These are phyloP conservation scores for Tinamus major DNA, from an alignment of 2,797 vertebrate species.

Conservation along the genomic window DNA sequence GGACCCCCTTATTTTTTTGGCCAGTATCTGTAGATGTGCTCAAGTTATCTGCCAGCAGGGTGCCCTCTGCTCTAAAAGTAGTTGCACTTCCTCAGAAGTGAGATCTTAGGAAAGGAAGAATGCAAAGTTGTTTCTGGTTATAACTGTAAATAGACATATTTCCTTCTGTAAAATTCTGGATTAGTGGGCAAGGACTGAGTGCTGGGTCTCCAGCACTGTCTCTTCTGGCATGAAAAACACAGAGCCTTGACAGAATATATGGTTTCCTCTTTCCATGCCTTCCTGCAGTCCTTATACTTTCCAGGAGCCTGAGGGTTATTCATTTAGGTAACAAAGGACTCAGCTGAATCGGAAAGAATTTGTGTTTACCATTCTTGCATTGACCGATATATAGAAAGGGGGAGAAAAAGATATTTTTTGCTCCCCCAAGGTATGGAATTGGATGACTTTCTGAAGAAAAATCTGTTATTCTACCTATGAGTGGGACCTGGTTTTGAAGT, in stretches of 20 bases:
- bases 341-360: not conserved
- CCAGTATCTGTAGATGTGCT: not conserved
- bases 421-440: not conserved
- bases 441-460: not conserved
- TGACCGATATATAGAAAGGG: not conserved
- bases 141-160: not conserved
- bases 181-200: not conserved
- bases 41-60: not conserved
- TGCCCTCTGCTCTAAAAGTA: not conserved
- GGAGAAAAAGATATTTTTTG: not conserved
- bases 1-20: not conserved
- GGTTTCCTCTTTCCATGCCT: not conserved
- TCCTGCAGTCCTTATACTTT: not conserved
- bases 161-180: not conserved
- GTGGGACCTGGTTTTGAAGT: not conserved
- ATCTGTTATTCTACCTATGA: not conserved
- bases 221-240: not conserved
- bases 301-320: not conserved
- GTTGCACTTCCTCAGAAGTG: not conserved
- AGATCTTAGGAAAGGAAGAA: not conserved
- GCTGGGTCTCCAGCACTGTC: not conserved
- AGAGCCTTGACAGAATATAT: too few species aligned
- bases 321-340: not conserved
- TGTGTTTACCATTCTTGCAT: not conserved
- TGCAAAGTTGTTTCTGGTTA: not conserved